Conservation (phyloP, 2,113 vertebrate genomes). For the Notarius quadriscutis region DNA sequence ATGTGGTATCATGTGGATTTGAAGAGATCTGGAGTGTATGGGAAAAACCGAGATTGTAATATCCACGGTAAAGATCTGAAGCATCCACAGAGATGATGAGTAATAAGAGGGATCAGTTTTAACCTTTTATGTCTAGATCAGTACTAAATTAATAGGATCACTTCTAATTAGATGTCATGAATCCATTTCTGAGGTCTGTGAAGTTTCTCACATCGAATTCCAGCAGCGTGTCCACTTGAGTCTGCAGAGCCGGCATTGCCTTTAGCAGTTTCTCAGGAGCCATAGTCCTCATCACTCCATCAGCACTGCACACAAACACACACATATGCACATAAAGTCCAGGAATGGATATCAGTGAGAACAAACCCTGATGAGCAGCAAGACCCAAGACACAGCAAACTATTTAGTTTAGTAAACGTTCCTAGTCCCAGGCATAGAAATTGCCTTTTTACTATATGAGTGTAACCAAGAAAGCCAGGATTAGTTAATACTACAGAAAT, state of each 20-base stretch:
- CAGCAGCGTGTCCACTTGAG: conserved; percentile 93
- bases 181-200: background rate
- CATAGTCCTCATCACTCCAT: conserved; percentile 98
- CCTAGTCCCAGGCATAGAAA: background rate
- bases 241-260: conserved; percentile 96
- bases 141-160: background rate
- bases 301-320: conserved; percentile 76
- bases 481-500: background rate
- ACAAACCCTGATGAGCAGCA: background rate
- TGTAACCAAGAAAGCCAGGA: background rate
- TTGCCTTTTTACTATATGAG: background rate
- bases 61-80: background rate
- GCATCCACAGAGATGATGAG: background rate
- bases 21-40: background rate
- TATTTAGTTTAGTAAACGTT: background rate
- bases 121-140: background rate
- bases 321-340: background rate
- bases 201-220: conserved; percentile 90
- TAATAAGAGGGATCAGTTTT: background rate
- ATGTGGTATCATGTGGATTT: background rate
- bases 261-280: conserved; percentile 95
- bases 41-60: background rate
- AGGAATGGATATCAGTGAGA: background rate
- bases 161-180: background rate
- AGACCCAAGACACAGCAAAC: background rate